Evolutionary conservation across 2,797 vertebrate genomes (phyloP).

Genomic region (Thamnophis elegans): DNA sequence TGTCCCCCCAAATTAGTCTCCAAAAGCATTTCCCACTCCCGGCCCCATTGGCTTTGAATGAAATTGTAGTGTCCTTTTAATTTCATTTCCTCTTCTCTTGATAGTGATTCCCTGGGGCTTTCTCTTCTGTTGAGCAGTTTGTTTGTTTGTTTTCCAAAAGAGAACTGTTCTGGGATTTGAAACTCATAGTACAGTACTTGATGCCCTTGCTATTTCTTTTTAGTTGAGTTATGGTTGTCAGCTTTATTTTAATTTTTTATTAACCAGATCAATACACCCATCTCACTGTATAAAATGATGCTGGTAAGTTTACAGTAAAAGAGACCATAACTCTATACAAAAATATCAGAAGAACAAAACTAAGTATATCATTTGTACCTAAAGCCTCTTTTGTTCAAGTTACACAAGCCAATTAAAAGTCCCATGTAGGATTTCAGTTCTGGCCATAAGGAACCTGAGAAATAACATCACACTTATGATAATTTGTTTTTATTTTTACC

Average conservation of each 20-base stretch:
- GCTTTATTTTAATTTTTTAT: slow-evolving; percentile 37
- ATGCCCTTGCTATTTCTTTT: slow-evolving; percentile 5
- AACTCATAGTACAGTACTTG: neutral
- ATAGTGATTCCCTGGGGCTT: no score
- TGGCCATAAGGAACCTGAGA: neutral
- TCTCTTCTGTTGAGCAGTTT: neutral
- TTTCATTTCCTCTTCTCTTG: neutral
- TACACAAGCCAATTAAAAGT: slow-evolving; percentile 45
- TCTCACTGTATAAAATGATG: neutral
- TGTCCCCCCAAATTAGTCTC: neutral
- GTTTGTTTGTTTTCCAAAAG: neutral
- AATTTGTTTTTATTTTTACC: neutral
- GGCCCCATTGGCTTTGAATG: neutral
- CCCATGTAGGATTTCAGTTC: slow-evolving; percentile 3
- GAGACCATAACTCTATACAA: neutral
- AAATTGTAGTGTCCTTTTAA: neutral
- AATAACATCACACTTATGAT: neutral
- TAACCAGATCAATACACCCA: neutral
- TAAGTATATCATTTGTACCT: slow-evolving; percentile 45
- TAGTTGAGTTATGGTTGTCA: slow-evolving; percentile 1
- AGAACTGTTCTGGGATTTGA: neutral
- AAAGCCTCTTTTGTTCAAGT: slow-evolving; percentile 46
- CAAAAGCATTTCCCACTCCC: neutral
- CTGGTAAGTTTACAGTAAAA: neutral
- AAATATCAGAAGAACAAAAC: slow-evolving; percentile 25